Evolutionary conservation across 2,113 vertebrate species (phyloP).

Genomic region (Neomonachus schauinslandi): DNA sequence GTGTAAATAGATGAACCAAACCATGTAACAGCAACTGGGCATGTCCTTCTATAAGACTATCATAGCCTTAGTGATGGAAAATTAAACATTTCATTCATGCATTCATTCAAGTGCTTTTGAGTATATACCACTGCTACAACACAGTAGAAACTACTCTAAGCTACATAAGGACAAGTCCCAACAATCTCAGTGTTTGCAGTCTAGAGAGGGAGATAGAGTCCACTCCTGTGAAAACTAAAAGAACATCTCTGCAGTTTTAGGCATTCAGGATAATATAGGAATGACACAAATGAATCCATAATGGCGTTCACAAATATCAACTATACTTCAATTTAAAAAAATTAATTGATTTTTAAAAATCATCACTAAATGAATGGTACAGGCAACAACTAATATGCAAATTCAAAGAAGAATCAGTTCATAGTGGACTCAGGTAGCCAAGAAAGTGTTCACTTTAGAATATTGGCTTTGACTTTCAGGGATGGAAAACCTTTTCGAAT

Average conservation of each 20-base stretch:
- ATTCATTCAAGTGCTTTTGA: constrained; percentile 20
- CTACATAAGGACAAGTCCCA: neutral
- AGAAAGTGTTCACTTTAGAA: neutral
- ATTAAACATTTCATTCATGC: constrained; percentile 47
- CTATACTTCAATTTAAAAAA: neutral
- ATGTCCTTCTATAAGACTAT: neutral
- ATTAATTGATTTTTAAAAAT: neutral
- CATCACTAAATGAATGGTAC: neutral
- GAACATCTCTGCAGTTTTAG: neutral
- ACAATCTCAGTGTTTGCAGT: neutral
- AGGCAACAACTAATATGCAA: neutral
- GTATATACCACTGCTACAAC: neutral
- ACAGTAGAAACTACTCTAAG: neutral
- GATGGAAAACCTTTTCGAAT: neutral
- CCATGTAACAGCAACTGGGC: neutral
- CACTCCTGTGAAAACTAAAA: neutral
- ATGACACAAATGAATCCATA: neutral
- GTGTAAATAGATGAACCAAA: constrained; percentile 40
- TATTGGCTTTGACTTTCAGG: neutral
- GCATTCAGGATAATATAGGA: neutral
- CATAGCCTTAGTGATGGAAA: neutral
- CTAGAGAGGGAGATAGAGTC: neutral
- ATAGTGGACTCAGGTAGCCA: neutral
- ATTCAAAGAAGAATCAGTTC: neutral
- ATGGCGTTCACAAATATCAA: neutral